Percentiles rank a stretch among this genome's conserved stretches.
phyloP scores from a whole-genome alignment of 2,888 invertebrate species.

The Parochlus steinenii region DNA sequence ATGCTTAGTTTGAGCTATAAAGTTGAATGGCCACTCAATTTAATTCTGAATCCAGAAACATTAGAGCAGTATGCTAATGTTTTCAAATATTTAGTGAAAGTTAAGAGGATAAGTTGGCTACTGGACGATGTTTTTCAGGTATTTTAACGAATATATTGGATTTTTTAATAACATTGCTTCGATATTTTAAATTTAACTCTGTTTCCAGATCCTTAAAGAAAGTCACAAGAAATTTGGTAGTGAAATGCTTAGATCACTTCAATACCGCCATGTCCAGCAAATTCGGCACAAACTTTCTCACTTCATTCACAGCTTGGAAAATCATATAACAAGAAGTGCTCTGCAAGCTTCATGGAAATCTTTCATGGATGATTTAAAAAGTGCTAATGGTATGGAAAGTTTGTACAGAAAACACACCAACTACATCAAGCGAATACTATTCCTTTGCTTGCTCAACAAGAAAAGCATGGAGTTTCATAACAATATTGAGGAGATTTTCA shows the following conservation, averaged over 20 bases:
- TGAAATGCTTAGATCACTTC: conserved; percentile 39
- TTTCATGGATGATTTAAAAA: conserved; percentile 48
- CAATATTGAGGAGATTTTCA: conserved; percentile 52
- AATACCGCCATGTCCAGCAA: conserved; percentile 53
- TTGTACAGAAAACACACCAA: conserved; percentile 52
- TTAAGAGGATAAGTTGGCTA: conserved; percentile 59
- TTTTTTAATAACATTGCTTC: neutral
- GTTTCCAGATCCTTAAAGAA: conserved; percentile 45
- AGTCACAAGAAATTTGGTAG: conserved; percentile 35
- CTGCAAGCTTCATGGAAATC: conserved; percentile 57
- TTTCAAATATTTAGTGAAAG: conserved; percentile 58
- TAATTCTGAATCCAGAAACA: conserved; percentile 53
- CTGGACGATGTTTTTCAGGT: conserved; percentile 52
- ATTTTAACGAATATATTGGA: conserved; percentile 18
- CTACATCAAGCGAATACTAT: conserved; percentile 59
- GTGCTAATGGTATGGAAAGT: conserved; percentile 50
- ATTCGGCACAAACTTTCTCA: conserved; percentile 61
- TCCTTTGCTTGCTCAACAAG: conserved; percentile 56
- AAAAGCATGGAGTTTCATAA: conserved; percentile 50
- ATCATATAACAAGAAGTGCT: conserved; percentile 61
- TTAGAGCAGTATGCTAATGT: conserved; percentile 53
- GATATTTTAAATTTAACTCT: conserved; percentile 18
- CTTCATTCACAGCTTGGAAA: conserved; percentile 55
- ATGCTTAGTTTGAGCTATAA: conserved; percentile 52
- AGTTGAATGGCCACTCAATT: conserved; percentile 61